Base-by-base conservation (phyloP, 1,140 invertebrate species). In the Drosophila athabasca region DNA sequence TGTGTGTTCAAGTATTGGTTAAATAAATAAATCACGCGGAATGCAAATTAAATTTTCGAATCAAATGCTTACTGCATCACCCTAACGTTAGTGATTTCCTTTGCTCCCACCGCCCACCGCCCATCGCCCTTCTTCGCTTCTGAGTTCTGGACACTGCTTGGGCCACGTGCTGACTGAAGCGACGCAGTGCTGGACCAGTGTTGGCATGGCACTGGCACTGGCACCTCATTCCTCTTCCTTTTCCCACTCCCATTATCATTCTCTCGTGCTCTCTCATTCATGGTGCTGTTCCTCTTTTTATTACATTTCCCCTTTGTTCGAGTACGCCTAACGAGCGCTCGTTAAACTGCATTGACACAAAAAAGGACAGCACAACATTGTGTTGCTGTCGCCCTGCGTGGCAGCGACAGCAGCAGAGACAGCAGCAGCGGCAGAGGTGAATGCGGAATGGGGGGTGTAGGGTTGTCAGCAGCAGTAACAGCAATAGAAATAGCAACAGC, bases 261-360 rank as follows among this genome's bases (percentile, higher is more conserved):
- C 35, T 39, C 35, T 39, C 35, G 35, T 39, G 35, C 35, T 39
- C 35, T 39, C 35, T 39, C 35, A 39, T 39, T 39, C 35, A 39
- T 39, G 35, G 35, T 13, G 35, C 35, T 39, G 35, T 39, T 39
- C 35, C 35, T 59, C 53, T 77, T 66, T 84, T 85, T 83, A 87
- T 83, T 84, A 84, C 76, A 80, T 85, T 84, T 76, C 65, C 64
- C 77, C 61, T 84, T 85, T 72, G 69, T 81, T 81, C 53, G 57
- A 51, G 52, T 66, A 46, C 64, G 62, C 67, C 73, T 87, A 85
- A 85, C 82, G 82, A 87, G 82, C 82, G 82, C 82, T 85, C 82
- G 82, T 85, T 87, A 85, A 85, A 85, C 83, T 79, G 81, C 79
- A 82, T 84, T 82, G 80, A 83, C 79, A 82, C 80, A 82, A 79